phyloP scores from a whole-genome alignment of 2,888 invertebrate species.

The Oxycera nigricornis region DNA sequence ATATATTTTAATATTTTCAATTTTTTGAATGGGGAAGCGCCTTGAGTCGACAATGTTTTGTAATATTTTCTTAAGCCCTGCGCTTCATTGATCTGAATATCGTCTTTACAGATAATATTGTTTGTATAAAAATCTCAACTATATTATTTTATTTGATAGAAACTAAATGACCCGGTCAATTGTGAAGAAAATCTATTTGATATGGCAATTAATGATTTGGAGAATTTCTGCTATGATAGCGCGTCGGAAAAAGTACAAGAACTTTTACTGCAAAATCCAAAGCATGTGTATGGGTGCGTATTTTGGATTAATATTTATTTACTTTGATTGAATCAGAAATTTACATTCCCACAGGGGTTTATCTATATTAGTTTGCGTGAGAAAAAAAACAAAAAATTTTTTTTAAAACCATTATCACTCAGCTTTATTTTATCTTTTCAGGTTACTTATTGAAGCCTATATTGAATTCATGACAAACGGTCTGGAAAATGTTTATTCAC shows the following conservation, averaged over 20 bases:
- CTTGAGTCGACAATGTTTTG: no score
- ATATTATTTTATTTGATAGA: background rate
- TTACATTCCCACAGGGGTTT: no score
- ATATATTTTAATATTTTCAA: background rate
- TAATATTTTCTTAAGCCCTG: no score
- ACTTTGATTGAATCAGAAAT: no score
- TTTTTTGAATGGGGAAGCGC: no score
- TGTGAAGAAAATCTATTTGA: constrained; percentile 29
- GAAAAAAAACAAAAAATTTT: no score
- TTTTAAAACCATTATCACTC: background rate
- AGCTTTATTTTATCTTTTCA: constrained; percentile 2
- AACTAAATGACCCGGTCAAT: background rate
- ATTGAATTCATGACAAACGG: constrained; percentile 15
- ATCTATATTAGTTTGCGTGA: no score
- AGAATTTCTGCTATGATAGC: background rate
- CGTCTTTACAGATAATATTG: background rate
- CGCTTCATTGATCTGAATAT: background rate
- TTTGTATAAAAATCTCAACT: no score
- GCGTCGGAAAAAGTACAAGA: background rate
- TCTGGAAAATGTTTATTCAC: background rate
- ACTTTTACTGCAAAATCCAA: constrained; percentile 7
- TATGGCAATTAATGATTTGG: constrained; percentile 30
- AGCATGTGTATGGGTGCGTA: constrained; percentile 33
- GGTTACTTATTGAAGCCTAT: constrained; percentile 34
- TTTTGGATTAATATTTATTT: no score